These are phyloP conservation scores for Thera britannica DNA, from an alignment of 2,888 invertebrate species.

Conservation along the genomic window DNA sequence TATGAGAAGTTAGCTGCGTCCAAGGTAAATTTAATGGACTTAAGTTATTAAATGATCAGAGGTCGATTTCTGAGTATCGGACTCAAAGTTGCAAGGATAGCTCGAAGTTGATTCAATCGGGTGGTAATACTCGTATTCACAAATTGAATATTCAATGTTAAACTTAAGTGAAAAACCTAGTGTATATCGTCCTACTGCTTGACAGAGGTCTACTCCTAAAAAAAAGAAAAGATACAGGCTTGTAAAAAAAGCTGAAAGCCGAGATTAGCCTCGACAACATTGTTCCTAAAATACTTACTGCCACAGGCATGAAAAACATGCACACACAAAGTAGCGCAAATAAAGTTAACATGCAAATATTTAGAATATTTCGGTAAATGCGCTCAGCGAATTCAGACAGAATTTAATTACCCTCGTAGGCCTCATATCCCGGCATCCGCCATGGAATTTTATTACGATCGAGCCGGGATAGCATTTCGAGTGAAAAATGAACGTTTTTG, in stretches of 20 bases:
- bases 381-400: slow-evolving; percentile 46
- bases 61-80: neutral
- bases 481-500: slow-evolving; percentile 31
- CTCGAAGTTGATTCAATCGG: neutral
- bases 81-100: neutral
- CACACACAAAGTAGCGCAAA: slow-evolving; percentile 32
- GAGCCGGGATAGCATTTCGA: slow-evolving; percentile 29
- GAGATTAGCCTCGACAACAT: neutral
- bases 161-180: too few relatives aligned
- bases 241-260: neutral
- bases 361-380: slow-evolving; percentile 42
- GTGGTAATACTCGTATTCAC: neutral
- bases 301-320: slow-evolving; percentile 18
- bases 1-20: neutral
- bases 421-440: slow-evolving; percentile 46
- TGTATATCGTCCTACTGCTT: too few relatives aligned
- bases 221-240: too few relatives aligned
- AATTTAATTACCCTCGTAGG: slow-evolving; percentile 57
- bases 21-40: neutral
- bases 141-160: neutral
- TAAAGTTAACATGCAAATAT: slow-evolving; percentile 39
- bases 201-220: too few relatives aligned
- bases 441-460: slow-evolving; percentile 53
- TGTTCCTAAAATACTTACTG: slow-evolving; percentile 14
- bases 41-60: neutral